Percentiles rank a stretch among this genome's conserved stretches.
These are phyloP conservation scores for Drosophila bifasciata DNA, from an alignment of 1,140 invertebrate species.

Conservation along the genomic window DNA sequence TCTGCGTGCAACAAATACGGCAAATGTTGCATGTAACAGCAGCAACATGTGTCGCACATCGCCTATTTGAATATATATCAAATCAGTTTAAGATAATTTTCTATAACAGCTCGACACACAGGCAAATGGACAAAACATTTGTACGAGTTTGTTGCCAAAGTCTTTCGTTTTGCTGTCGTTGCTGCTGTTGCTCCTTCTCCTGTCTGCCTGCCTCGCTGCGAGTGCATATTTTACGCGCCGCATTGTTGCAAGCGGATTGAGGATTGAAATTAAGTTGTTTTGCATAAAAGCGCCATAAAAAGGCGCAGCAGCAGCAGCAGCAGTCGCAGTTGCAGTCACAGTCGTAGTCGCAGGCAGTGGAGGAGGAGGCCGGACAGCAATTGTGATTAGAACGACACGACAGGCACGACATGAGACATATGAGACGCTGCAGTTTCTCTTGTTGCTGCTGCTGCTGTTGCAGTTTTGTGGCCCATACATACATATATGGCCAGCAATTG, in stretches of 20 bases:
- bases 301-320: constrained; percentile 57
- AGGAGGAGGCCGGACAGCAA: constrained; percentile 45
- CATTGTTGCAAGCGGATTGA: constrained; percentile 61
- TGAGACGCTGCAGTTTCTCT: constrained; percentile 46
- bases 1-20: constrained; percentile 70
- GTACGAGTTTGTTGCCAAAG: constrained; percentile 74
- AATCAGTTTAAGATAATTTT: constrained; percentile 82
- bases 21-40: constrained; percentile 79
- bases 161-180: constrained; percentile 70
- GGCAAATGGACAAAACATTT: constrained; percentile 64
- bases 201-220: constrained; percentile 23
- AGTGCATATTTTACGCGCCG: constrained; percentile 78
- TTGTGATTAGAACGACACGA: constrained; percentile 82
- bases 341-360: constrained; percentile 14
- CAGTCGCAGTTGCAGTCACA: constrained; percentile 49
- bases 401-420: constrained; percentile 79
- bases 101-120: constrained; percentile 69
- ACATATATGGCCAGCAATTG: constrained; percentile 79
- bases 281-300: constrained; percentile 82
- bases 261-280: constrained; percentile 79
- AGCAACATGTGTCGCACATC: constrained; percentile 77
- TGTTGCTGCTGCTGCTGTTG: constrained; percentile 14
- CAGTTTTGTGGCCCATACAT: constrained; percentile 35
- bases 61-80: constrained; percentile 83
- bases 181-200: constrained; percentile 41